Conservation (phyloP, 2,888 invertebrate species). For the Dione juno region DNA sequence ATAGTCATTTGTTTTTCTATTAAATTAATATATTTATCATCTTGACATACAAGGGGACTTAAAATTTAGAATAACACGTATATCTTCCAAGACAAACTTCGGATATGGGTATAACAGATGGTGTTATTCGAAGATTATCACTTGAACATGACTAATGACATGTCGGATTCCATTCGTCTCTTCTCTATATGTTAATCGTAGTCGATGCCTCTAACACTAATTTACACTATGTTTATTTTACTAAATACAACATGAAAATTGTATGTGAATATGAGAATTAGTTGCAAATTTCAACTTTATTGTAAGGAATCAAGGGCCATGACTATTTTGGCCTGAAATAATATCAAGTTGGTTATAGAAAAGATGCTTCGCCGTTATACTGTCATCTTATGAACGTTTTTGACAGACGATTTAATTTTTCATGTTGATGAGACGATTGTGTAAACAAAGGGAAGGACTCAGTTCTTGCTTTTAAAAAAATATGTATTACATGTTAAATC, state of each 20-base stretch:
- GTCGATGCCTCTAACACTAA: conserved; percentile 71
- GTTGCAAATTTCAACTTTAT: conserved; percentile 38
- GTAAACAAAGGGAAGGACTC: conserved; percentile 68
- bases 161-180: conserved; percentile 61
- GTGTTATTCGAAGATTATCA: conserved; percentile 77
- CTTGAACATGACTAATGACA: conserved; percentile 79
- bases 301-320: conserved; percentile 18
- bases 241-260: conserved; percentile 53
- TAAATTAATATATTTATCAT: conserved; percentile 30
- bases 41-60: conserved; percentile 36
- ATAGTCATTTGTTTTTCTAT: conserved; percentile 18
- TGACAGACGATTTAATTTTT: conserved; percentile 77
- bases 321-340: neutral
- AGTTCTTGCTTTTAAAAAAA: conserved; percentile 60
- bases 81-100: conserved; percentile 44
- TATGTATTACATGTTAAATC: conserved; percentile 50
- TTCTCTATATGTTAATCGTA: conserved; percentile 76
- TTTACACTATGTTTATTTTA: conserved; percentile 78
- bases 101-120: conserved; percentile 65
- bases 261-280: conserved; percentile 20
- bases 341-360: conserved; percentile 45
- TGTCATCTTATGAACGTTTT: conserved; percentile 68
- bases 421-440: conserved; percentile 65
- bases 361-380: conserved; percentile 67
- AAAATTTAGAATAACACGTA: conserved; percentile 43